Evolutionary conservation across 2,888 invertebrate species (phyloP), one percentile per base, ranked within the genome.

Genomic region (Prostheceraeus crozeri): DNA sequence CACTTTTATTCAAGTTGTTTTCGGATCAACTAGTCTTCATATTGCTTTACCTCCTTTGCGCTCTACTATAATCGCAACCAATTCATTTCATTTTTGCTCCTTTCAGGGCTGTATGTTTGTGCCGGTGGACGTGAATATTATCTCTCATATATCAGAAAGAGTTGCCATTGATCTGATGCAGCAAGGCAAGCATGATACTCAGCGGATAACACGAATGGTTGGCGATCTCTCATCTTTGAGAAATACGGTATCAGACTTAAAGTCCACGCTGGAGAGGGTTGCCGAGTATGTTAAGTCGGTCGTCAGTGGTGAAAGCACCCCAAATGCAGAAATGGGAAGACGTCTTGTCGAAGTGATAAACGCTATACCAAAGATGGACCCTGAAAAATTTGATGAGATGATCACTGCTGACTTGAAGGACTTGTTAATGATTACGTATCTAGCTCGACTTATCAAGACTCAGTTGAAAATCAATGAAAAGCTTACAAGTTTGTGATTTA

Each of bases 391-490:
- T 77, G 88, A 89, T 35, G 85, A 87, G 68, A 89, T 94, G 84
- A 85, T 96, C 75, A 93, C 93, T 74, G 85, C 89, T 67, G 89
- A 89, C 72, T 87, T 94, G 75, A 93, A 96, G 79, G 96, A 96
- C 80, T 82, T 96, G 68, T 81, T 96, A 69, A 96, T 98, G 96
- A 90, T 89, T 36, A 85, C 91, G 68, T 93, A 94, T 45, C 81
- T 98, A 62, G 88, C 94, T 11, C 93, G 94, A 72, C 81, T 98
- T 62, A 89, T 91, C 71, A 89, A 91, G 79, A 91, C 94, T 1
- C 94, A 98, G 78, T 82, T 96, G 69, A 87, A 89, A 72, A 81
- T 98, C 57, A 93, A 94, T 77, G 96, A 98, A 79, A 94, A 94
- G 77, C 82, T 98, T 3, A 4, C 19, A 3, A 23, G 19, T 4